Conservation (phyloP, 2,797 vertebrate species). For the Monodelphis domestica region DNA sequence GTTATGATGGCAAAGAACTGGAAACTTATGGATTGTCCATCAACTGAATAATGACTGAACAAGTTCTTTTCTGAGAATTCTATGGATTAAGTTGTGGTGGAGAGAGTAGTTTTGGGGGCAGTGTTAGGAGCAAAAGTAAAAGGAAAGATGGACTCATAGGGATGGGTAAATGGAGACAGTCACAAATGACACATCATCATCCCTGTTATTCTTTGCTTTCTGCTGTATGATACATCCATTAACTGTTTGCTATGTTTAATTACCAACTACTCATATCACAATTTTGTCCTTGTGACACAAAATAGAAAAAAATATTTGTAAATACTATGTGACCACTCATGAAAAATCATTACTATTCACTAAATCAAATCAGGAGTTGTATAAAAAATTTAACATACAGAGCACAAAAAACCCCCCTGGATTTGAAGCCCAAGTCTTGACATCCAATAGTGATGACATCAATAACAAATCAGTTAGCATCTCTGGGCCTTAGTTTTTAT, state of each 20-base stretch:
- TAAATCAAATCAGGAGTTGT: not conserved
- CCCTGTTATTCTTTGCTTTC: not conserved
- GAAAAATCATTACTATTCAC: not conserved
- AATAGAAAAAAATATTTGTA: not conserved
- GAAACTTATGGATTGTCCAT: not conserved
- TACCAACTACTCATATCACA: not conserved
- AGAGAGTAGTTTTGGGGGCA: not conserved
- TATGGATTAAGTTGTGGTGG: not conserved
- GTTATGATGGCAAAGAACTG: too few relatives aligned
- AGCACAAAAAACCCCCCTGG: not conserved
- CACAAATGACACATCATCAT: not conserved
- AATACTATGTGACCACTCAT: not conserved
- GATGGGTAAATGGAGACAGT: not conserved
- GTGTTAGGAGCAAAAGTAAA: not conserved
- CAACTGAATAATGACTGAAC: too few relatives aligned
- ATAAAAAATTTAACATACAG: not conserved
- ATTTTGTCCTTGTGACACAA: not conserved
- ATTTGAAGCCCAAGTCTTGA: not conserved
- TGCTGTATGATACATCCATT: not conserved
- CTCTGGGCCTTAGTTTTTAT: not conserved
- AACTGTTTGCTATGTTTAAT: not conserved
- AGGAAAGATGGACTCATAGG: not conserved
- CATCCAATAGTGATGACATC: not conserved
- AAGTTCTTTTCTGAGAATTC: conserved; percentile 7
- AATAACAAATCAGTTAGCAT: not conserved